Evolutionary conservation across 1,140 invertebrate species (phyloP).

Genomic region (Drosophila varians): DNA sequence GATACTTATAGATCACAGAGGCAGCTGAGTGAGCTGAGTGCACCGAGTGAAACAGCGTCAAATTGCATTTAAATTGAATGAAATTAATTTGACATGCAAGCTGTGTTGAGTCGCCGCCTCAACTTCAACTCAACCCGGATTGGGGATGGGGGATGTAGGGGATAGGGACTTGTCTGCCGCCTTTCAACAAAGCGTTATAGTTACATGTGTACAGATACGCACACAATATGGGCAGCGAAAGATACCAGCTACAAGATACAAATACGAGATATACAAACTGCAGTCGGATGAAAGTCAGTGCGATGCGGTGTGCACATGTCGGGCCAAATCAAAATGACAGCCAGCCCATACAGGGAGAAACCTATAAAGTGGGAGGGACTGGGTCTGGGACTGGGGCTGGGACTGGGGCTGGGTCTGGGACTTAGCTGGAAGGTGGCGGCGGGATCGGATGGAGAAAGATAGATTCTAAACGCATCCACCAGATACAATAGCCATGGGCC

Average conservation of each 20-base stretch:
- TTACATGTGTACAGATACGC: slow-evolving; percentile 60
- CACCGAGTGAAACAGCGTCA: slow-evolving; percentile 71
- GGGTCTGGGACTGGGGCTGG: no score
- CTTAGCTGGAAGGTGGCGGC: background rate
- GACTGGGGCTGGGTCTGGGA: no score
- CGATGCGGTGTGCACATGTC: no score
- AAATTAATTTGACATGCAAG: slow-evolving; percentile 80
- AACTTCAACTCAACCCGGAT: slow-evolving; percentile 11
- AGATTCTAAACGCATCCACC: slow-evolving; percentile 44
- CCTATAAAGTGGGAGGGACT: slow-evolving; percentile 1
- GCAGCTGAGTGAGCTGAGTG: slow-evolving; percentile 42
- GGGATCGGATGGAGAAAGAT: slow-evolving; percentile 16
- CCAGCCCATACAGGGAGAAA: slow-evolving; percentile 26
- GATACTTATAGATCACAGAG: slow-evolving; percentile 43
- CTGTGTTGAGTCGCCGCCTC: slow-evolving; percentile 56
- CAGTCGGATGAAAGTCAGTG: slow-evolving; percentile 64
- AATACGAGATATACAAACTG: slow-evolving; percentile 48
- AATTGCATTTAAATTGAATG: slow-evolving; percentile 80
- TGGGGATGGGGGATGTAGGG: background rate
- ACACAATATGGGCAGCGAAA: slow-evolving; percentile 21
- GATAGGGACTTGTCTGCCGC: slow-evolving; percentile 16
- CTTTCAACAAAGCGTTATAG: slow-evolving; percentile 71
- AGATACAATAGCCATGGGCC: slow-evolving; percentile 43
- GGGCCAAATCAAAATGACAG: slow-evolving; percentile 73
- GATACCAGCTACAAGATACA: slow-evolving; percentile 42